A percentile compares a stretch with the other conserved stretches of the same genome.
Evolutionary conservation across 2,797 vertebrate species (phyloP).

Genomic region (Coluber constrictor): DNA sequence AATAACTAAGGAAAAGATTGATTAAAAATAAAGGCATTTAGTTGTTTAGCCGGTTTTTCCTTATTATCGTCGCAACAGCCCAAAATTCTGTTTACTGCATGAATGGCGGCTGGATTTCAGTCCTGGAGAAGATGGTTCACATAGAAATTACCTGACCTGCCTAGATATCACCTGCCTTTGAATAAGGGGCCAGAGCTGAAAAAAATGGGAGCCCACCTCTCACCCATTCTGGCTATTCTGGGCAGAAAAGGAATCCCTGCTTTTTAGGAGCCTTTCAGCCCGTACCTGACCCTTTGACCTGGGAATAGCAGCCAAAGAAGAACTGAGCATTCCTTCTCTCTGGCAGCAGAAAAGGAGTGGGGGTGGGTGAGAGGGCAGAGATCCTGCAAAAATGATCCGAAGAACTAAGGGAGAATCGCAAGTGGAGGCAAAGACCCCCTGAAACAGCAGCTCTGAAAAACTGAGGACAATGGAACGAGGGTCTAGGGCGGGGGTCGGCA

Average conservation of each 20-base stretch:
- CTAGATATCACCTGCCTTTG: not conserved
- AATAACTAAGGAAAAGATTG: not conserved
- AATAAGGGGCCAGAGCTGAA: not conserved
- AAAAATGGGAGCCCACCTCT: not conserved
- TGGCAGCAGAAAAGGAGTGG: constrained; percentile 77
- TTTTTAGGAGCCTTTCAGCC: not conserved
- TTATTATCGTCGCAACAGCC: not conserved
- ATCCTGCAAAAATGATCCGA: constrained; percentile 68
- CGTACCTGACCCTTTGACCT: constrained; percentile 69
- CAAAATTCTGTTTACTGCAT: not conserved
- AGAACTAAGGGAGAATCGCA: constrained; percentile 42
- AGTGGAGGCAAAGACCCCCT: not conserved
- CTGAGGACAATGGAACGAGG: constrained; percentile 54
- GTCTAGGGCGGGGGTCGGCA: too few species aligned
- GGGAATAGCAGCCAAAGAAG: constrained; percentile 76
- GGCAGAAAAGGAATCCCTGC: not conserved
- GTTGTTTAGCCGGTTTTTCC: not conserved
- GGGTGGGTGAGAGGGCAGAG: not conserved
- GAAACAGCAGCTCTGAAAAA: not conserved
- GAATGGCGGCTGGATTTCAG: not conserved
- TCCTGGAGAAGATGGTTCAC: not conserved
- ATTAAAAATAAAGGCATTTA: not conserved
- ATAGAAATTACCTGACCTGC: not conserved
- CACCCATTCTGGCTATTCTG: not conserved
- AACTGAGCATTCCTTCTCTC: constrained; percentile 71